Conservation (phyloP, 1,140 invertebrate genomes). For the Cotesia typhae region DNA sequence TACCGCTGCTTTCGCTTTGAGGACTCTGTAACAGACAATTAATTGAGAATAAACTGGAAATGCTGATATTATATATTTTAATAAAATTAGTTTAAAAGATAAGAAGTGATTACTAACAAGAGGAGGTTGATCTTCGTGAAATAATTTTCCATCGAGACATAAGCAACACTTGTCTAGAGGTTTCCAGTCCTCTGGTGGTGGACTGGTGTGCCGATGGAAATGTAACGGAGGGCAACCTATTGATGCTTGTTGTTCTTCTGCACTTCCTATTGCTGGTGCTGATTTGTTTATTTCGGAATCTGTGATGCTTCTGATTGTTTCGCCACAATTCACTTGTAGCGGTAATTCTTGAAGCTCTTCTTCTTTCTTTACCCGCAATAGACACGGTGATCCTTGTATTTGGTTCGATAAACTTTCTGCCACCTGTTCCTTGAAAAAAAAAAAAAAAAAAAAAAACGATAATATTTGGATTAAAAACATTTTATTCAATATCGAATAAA, state of each 20-base stretch:
- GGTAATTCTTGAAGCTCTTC: conserved; percentile 60
- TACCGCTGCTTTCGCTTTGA: conserved; percentile 65
- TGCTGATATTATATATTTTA: too few relatives aligned
- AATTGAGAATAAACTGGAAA: too few relatives aligned
- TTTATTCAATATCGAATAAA: too few relatives aligned
- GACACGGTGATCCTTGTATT: conserved; percentile 58
- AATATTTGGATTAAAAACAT: too few relatives aligned
- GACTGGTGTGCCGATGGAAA: conserved; percentile 59
- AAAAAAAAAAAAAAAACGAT: conserved; percentile 2
- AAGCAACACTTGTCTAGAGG: conserved; percentile 87
- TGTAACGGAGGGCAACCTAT: conserved; percentile 46
- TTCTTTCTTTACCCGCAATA: conserved; percentile 63
- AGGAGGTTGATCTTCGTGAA: conserved; percentile 68
- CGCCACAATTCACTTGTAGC: conserved; percentile 42
- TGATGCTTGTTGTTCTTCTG: conserved; percentile 37
- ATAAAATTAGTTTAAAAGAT: conserved; percentile 1
- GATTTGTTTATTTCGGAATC: conserved; percentile 50
- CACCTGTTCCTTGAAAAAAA: conserved; percentile 49
- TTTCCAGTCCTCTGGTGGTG: conserved; percentile 80
- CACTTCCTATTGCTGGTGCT: conserved; percentile 38
- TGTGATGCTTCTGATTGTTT: conserved; percentile 40
- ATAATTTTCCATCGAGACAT: conserved; percentile 83
- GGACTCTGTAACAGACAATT: conserved; percentile 55
- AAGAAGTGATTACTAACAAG: conserved; percentile 61
- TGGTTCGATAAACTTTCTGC: conserved; percentile 56